Evolutionary conservation across 2,113 vertebrate genomes (phyloP).

Genomic region (Aptenodytes patagonicus): DNA sequence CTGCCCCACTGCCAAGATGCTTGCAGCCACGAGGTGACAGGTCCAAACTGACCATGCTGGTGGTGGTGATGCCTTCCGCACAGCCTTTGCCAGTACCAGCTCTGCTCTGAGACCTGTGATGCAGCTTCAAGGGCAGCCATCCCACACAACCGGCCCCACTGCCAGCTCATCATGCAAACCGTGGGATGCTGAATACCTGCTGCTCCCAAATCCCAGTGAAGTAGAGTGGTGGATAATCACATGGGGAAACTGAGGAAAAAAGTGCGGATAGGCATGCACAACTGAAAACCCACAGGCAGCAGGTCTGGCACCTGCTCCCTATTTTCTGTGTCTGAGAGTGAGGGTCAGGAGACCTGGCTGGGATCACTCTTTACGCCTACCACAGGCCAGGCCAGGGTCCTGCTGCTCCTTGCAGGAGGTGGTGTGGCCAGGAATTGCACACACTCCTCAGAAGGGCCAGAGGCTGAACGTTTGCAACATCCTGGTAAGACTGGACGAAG

Average conservation of each 20-base stretch:
- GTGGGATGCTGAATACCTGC: not conserved
- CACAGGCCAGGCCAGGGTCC: not conserved
- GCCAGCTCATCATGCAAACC: not conserved
- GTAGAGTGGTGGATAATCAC: not conserved
- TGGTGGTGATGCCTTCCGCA: accelerated
- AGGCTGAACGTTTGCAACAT: not conserved
- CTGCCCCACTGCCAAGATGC: accelerated
- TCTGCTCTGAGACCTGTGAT: not conserved
- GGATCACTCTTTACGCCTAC: not conserved
- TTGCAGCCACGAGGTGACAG: accelerated
- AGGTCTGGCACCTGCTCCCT: not conserved
- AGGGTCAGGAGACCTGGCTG: not conserved
- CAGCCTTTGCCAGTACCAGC: not conserved
- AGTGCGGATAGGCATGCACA: not conserved
- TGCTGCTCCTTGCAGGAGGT: not conserved
- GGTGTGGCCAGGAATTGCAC: not conserved
- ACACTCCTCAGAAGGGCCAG: not conserved
- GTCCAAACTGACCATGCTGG: accelerated
- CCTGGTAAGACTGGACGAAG: not conserved
- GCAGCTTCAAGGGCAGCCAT: not conserved
- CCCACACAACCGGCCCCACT: not conserved
- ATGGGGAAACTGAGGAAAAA: not conserved
- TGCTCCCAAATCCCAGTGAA: not conserved
- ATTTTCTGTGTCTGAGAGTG: not conserved
- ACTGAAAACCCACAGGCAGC: not conserved